A percentile compares a stretch with the other conserved stretches of the same genome.
Conservation (phyloP, 2,797 vertebrate genomes). For the Enteromius afrohamiltoni region DNA sequence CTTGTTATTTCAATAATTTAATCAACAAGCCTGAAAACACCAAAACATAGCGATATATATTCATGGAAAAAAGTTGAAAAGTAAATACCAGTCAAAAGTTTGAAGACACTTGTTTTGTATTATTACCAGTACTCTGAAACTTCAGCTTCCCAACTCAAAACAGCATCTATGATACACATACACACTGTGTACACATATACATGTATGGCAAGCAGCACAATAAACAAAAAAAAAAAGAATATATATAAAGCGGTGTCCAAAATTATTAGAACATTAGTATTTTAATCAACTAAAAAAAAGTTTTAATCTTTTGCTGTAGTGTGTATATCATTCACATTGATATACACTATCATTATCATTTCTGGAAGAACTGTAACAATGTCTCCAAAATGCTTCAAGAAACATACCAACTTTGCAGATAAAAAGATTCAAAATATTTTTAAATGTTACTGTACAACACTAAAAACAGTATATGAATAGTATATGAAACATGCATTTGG, state of each 20-base stretch:
- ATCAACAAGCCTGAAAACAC: neutral
- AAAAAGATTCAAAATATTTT: neutral
- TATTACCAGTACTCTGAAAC: neutral
- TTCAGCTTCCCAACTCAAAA: neutral
- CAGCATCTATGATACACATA: neutral
- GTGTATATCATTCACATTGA: too few relatives aligned
- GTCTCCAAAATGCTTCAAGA: too few relatives aligned
- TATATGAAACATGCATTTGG: neutral
- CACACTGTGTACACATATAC: neutral
- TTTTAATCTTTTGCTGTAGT: neutral
- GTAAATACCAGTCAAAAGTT: slow-evolving; percentile 18
- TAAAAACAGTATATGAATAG: neutral
- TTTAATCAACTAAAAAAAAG: too few relatives aligned
- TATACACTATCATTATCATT: too few relatives aligned
- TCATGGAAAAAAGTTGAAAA: neutral
- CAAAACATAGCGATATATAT: neutral
- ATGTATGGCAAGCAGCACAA: neutral
- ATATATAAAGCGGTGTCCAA: too few relatives aligned
- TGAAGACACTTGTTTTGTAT: neutral
- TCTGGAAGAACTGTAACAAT: too few relatives aligned
- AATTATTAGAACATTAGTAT: too few relatives aligned
- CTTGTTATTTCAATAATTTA: slow-evolving; percentile 21
- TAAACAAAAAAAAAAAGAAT: too few relatives aligned
- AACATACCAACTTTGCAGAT: too few relatives aligned
- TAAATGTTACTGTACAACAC: neutral